phyloP scores from a whole-genome alignment of 2,888 invertebrate genomes.

The Tanaodytes sp. region DNA sequence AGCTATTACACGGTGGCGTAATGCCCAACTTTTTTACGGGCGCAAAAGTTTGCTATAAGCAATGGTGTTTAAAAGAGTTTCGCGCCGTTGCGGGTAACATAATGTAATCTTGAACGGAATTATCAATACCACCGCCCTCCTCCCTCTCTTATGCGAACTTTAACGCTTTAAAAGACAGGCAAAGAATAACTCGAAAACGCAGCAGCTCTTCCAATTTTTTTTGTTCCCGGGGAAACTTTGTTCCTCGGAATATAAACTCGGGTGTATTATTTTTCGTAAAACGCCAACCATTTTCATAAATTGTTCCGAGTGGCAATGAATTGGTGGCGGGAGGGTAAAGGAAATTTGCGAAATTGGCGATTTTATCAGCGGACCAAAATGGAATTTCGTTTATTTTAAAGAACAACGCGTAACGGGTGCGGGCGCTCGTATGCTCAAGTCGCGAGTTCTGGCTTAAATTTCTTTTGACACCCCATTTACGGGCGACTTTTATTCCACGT shows the following conservation, averaged over 20 bases:
- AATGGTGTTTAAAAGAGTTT: conserved; percentile 22
- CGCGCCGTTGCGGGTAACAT: conserved; percentile 2
- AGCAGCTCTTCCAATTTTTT: conserved; percentile 16
- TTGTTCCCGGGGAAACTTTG: conserved; percentile 10
- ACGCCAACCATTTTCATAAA: conserved; percentile 36
- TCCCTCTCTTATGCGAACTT: conserved; percentile 16
- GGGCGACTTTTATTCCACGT: conserved; percentile 37
- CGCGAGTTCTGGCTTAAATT: conserved; percentile 36
- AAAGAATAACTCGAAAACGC: conserved; percentile 13
- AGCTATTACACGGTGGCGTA: conserved; percentile 40
- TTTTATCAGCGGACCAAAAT: conserved; percentile 38
- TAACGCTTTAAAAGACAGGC: conserved; percentile 25
- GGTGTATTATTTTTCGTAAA: conserved; percentile 21
- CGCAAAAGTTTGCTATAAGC: conserved; percentile 36
- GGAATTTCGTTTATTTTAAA: conserved; percentile 19
- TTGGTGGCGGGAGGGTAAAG: not conserved
- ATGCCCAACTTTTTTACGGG: conserved; percentile 33
- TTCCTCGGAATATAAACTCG: conserved; percentile 26
- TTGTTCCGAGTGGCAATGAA: not conserved
- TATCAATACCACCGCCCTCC: conserved; percentile 27
- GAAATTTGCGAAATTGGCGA: conserved; percentile 44
- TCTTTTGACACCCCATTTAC: conserved; percentile 50
- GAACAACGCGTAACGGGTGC: conserved; percentile 24
- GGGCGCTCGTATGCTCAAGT: conserved; percentile 2
- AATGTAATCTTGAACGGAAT: conserved; percentile 39